phyloP scores from a whole-genome alignment of 1,140 invertebrate genomes.

The Euglossa dilemma region DNA sequence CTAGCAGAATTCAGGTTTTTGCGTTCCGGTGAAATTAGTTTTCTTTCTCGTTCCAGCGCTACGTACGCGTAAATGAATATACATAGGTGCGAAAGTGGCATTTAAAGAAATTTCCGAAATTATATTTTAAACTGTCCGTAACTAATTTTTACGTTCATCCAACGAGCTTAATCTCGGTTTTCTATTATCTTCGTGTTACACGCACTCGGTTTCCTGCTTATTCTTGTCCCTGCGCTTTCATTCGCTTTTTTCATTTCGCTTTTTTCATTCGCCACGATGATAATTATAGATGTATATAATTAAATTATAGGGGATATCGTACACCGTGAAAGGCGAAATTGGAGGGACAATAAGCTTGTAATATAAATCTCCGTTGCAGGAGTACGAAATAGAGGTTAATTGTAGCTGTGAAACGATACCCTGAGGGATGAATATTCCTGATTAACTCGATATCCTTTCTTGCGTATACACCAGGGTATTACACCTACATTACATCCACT shows the following conservation, averaged over 20 bases:
- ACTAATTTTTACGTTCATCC: not conserved
- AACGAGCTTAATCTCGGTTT: not conserved
- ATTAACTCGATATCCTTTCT: slow-evolving; percentile 50
- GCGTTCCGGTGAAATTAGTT: slow-evolving; percentile 15
- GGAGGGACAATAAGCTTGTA: slow-evolving; percentile 14
- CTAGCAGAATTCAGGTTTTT: slow-evolving; percentile 8
- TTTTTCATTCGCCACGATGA: no score
- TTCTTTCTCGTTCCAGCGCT: not conserved
- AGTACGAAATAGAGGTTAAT: slow-evolving; percentile 45
- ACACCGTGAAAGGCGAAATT: slow-evolving; percentile 1
- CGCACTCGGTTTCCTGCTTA: not conserved
- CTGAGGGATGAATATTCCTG: slow-evolving; percentile 51
- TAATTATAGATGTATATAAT: not conserved
- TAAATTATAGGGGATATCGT: slow-evolving; percentile 18
- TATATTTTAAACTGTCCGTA: not conserved
- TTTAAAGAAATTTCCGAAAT: not conserved
- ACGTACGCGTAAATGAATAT: not conserved
- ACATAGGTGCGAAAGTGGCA: not conserved
- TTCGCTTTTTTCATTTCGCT: not conserved
- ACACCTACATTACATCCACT: slow-evolving; percentile 44
- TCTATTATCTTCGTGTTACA: not conserved
- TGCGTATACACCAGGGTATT: slow-evolving; percentile 40
- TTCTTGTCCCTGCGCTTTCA: not conserved
- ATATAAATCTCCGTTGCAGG: slow-evolving; percentile 41
- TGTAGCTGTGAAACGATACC: slow-evolving; percentile 48